These are phyloP conservation scores for Drosophila pseudoananassae DNA, from an alignment of 1,140 invertebrate species.

Conservation along the genomic window DNA sequence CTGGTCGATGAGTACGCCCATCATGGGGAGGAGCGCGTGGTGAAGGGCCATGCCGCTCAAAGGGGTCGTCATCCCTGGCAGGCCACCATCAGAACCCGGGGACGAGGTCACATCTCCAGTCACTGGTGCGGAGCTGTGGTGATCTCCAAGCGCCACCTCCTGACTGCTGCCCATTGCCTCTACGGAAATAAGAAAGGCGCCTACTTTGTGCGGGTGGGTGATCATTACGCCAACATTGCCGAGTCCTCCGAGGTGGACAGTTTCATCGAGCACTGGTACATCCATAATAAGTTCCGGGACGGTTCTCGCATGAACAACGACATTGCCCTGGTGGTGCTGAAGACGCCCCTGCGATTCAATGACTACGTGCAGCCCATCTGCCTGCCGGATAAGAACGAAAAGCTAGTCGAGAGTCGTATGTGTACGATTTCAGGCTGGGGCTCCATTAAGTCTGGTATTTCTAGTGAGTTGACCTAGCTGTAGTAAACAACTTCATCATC, in stretches of 20 bases:
- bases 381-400: slow-evolving; percentile 86
- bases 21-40: slow-evolving; percentile 85
- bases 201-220: slow-evolving; percentile 89
- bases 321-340: slow-evolving; percentile 89
- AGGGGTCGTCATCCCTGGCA: slow-evolving; percentile 92
- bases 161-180: slow-evolving; percentile 93
- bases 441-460: slow-evolving; percentile 86
- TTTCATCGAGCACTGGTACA: slow-evolving; percentile 88
- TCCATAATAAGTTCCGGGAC: slow-evolving; percentile 88
- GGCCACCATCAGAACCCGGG: slow-evolving; percentile 88
- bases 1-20: slow-evolving; percentile 68
- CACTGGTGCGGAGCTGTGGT: slow-evolving; percentile 93
- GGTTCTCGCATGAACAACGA: slow-evolving; percentile 90
- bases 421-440: slow-evolving; percentile 93
- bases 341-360: slow-evolving; percentile 87
- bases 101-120: slow-evolving; percentile 85
- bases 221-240: slow-evolving; percentile 88
- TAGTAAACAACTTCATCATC: background rate
- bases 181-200: slow-evolving; percentile 88
- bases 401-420: slow-evolving; percentile 86
- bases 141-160: slow-evolving; percentile 88
- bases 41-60: slow-evolving; percentile 85
- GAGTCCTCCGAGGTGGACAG: slow-evolving; percentile 89
- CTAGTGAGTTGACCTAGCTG: slow-evolving; percentile 84
- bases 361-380: slow-evolving; percentile 91